Evolutionary conservation across 2,888 invertebrate species (phyloP), one percentile per base, ranked within the genome.

Genomic region (Choristoneura rosaceana): DNA sequence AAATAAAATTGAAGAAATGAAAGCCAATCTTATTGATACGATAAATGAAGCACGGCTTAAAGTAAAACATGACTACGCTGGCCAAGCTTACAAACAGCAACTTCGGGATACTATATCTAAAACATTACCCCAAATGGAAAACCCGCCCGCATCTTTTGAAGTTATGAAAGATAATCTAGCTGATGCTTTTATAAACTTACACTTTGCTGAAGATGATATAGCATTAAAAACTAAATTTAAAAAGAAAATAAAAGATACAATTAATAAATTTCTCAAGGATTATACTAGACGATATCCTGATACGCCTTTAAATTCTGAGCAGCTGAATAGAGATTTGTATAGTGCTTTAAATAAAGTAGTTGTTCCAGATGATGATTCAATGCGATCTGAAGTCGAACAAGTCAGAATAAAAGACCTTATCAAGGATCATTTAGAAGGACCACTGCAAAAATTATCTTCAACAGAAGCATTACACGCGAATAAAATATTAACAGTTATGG

Each of bases 131-230:
- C 69, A 77, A 14, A 71, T 75, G n/a, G 69, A 73, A 8, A 73
- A 76, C 38, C 47, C 82, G 2, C 66, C 82, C 7, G 81, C 79
- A 15, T 78, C 79, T 25, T 84, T 90, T 70, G 86, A 90, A 74
- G 64, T 81, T 5, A 74, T 90, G 2, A 90, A 87, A 81, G 87
- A 90, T 47, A 82, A 81, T 70, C 65, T 91, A 58, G 87, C 85
- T 14, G 89, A 91, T 66, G 87, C 89, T 14, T 91, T 86, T 74
- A 83, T 91, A 12, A 85, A 85, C 68, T 78, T 91, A 63, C 81
- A 85, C 74, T 87, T 82, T 75, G 73, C 81, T 3, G 80, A 81
- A 8, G 75, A 77, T 2, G 77, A 85, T 64, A 75, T 80, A 38
- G 75, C 80, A 33, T 70, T 79, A 60, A 83, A 76, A 76, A 73